A percentile compares a stretch with the other conserved stretches of the same genome.
Conservation (phyloP, 2,113 vertebrate genomes). For the Amphilophus citrinellus region DNA sequence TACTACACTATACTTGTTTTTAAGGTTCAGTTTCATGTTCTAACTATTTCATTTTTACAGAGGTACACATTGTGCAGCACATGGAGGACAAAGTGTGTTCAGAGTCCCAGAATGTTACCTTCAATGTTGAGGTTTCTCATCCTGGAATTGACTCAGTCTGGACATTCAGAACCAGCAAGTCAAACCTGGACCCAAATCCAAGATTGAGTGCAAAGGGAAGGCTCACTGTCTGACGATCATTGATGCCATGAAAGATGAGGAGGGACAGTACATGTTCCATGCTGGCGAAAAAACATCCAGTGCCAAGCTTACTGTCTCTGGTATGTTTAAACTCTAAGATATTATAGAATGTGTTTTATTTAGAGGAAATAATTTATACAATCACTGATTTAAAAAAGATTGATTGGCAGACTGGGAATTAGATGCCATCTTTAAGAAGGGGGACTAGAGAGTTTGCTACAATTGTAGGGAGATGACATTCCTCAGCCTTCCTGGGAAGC, state of each 20-base stretch:
- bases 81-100: conserved; percentile 93
- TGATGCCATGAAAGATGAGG: conserved; percentile 98
- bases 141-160: conserved; percentile 92
- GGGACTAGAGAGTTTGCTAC: too few species aligned
- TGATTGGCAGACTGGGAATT: neutral
- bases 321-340: conserved; percentile 71
- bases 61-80: conserved; percentile 91
- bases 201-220: conserved; percentile 89
- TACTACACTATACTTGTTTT: neutral
- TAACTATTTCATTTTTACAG: conserved; percentile 70
- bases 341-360: neutral
- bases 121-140: conserved; percentile 93
- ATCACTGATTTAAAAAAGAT: neutral
- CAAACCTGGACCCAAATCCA: conserved; percentile 89
- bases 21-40: neutral
- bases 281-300: conserved; percentile 95
- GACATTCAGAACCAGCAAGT: conserved; percentile 92
- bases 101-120: conserved; percentile 95
- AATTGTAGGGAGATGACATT: neutral
- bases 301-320: conserved; percentile 92
- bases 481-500: neutral
- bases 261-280: conserved; percentile 93
- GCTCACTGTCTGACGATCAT: conserved; percentile 88
- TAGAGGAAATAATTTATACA: neutral
- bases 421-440: neutral